Evolutionary conservation across 2,888 invertebrate genomes (phyloP).

Genomic region (Carcina quercana): DNA sequence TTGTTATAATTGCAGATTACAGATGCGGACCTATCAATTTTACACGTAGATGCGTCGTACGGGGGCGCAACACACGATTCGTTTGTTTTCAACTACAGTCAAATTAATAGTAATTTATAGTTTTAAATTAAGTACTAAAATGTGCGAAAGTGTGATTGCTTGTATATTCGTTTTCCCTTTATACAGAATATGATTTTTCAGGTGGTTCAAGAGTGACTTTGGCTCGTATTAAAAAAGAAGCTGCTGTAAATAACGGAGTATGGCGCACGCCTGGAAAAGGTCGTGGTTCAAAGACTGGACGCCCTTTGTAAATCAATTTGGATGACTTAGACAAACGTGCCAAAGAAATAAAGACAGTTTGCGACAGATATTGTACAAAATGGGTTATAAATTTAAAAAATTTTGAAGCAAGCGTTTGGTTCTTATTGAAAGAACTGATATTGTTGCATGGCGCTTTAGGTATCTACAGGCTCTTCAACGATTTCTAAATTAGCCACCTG

Average conservation of each 20-base stretch:
- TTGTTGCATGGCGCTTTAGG: slow-evolving; percentile 1
- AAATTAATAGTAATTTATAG: neutral
- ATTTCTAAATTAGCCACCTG: neutral
- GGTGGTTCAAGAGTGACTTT: neutral
- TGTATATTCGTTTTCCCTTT: neutral
- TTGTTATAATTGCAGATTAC: too few relatives aligned
- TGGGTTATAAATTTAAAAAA: slow-evolving; percentile 1
- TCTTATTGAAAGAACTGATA: slow-evolving; percentile 1
- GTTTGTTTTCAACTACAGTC: too few relatives aligned
- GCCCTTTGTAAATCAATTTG: slow-evolving; percentile 1
- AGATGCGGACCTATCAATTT: too few relatives aligned
- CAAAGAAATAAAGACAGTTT: neutral
- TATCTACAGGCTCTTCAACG: slow-evolving; percentile 1
- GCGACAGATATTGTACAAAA: neutral
- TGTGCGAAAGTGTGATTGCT: neutral
- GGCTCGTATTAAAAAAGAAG: neutral
- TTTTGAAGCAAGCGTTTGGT: neutral
- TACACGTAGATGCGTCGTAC: too few relatives aligned
- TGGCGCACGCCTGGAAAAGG: slow-evolving; percentile 2
- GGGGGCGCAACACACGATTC: too few relatives aligned
- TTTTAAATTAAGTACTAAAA: neutral
- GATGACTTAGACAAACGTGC: slow-evolving; percentile 1
- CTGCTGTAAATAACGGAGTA: neutral
- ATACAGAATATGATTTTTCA: neutral
- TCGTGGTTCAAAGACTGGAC: slow-evolving; percentile 1